Percentiles rank a stretch among this genome's conserved stretches.
These are phyloP conservation scores for Melozone crissalis DNA, from an alignment of 2,113 vertebrate species.

Conservation along the genomic window DNA sequence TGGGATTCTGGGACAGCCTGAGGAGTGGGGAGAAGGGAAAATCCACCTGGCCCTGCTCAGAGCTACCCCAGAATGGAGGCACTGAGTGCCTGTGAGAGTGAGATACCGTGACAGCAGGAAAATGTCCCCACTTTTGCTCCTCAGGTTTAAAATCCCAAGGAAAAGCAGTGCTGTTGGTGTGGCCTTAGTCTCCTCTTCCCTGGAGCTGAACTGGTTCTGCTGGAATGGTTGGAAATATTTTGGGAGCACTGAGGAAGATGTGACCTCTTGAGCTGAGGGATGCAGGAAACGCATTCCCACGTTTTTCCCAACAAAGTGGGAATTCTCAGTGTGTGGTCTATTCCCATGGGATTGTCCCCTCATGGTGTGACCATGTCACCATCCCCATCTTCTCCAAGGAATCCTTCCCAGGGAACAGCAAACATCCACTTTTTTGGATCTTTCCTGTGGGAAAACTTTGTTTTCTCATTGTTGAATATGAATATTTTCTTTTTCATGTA, in stretches of 20 bases:
- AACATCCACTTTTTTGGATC: neutral
- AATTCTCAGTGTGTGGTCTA: neutral
- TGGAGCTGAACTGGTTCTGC: neutral
- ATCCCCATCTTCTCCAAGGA: neutral
- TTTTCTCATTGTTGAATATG: neutral
- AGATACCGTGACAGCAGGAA: neutral
- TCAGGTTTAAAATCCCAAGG: neutral
- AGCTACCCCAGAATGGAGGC: rapidly evolving
- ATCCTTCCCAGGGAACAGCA: rapidly evolving
- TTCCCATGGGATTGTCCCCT: neutral
- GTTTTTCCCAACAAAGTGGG: neutral
- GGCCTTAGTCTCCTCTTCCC: neutral
- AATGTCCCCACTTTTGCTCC: neutral
- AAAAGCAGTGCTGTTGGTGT: neutral
- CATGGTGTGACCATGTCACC: rapidly evolving
- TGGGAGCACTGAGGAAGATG: neutral
- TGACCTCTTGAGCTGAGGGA: neutral
- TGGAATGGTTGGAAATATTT: neutral
- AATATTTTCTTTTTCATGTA: neutral
- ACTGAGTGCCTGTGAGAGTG: neutral
- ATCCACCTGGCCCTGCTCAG: neutral
- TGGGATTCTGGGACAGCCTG: neutral
- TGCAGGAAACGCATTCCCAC: neutral
- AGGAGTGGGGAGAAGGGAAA: neutral
- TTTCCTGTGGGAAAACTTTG: neutral